Evolutionary conservation across 2,888 invertebrate genomes (phyloP), one percentile per base, ranked within the genome.

Genomic region (Latrodectus hesperus): DNA sequence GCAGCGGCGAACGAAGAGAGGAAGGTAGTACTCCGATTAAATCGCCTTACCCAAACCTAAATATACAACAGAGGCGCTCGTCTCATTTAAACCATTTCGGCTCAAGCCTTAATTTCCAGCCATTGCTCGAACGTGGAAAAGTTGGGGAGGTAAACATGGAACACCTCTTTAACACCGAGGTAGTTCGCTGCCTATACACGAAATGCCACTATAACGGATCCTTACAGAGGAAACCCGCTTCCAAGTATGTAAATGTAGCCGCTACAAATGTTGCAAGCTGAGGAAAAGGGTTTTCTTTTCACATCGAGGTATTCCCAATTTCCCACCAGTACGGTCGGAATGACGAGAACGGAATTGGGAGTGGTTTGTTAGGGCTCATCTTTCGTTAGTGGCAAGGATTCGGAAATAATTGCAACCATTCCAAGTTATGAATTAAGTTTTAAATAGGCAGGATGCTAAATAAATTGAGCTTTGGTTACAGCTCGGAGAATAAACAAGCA

Each of bases 191-290:
- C 38, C 22, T 38, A 11, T 17, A 65, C 52, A 51, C 53, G 68
- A 26, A 68, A 77, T 53, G 16, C 68, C 53, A 53, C 77, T 79
- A 55, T 51, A 71, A 79, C 67, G 22, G 67, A 17, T 60, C 22
- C 22, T 68, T 5, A 17, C 16, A 68, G 17, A 22, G 60, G 52
- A 22, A 38, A 12, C 49, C 55, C 22, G 68, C 60, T 77, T 77
- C 77, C 53, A 79, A 71, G 60, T 79, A 79, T 79, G 79, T 70
- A 79, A 79, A 79, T 79, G 70, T 16, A 70, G 38, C 12, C 11
- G 77, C 67, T 68, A 17, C 22, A 22, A 68, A 64, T 26, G 75
- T 60, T 75, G 38, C 26, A 22, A 60, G 38, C 38, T 17, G 60
- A 64, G 17, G 60, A 60, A 60, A n/a, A n/a, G 60, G n/a, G 60